Conservation (phyloP, 2,113 vertebrate species). For the Ctenomys sociabilis region DNA sequence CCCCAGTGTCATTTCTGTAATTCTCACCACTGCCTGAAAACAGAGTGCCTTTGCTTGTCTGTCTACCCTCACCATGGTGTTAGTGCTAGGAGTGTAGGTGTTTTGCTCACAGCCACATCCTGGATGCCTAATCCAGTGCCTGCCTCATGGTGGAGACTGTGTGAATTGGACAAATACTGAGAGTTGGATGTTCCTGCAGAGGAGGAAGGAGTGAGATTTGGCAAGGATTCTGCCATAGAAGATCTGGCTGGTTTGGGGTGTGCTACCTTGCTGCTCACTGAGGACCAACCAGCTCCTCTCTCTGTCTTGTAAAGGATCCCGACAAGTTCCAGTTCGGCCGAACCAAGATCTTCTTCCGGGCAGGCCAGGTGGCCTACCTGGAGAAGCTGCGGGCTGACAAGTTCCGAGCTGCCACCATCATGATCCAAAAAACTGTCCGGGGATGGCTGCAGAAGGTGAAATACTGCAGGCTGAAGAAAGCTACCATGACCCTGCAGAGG, state of each 20-base stretch:
- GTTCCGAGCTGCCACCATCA: conserved; percentile 95
- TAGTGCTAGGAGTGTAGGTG: neutral
- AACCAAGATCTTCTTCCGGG: conserved; percentile 98
- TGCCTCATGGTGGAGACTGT: neutral
- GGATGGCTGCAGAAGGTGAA: conserved; percentile 94
- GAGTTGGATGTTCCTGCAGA: neutral
- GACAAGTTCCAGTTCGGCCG: conserved; percentile 98
- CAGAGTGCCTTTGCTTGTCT: neutral
- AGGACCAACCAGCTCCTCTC: conserved; percentile 41
- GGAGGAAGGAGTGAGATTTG: fast-evolving
- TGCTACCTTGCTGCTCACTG: neutral
- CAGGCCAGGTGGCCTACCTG: conserved; percentile 97
- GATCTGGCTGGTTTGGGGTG: fast-evolving
- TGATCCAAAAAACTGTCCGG: conserved; percentile 95
- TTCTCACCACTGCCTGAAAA: neutral
- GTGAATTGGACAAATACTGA: neutral
- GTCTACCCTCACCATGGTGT: neutral
- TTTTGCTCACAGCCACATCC: neutral
- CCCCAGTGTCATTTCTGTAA: neutral
- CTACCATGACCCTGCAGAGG: conserved; percentile 89
- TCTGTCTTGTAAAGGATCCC: conserved; percentile 87
- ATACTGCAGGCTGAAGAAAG: conserved; percentile 87
- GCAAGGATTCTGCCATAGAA: neutral
- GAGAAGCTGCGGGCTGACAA: conserved; percentile 95
- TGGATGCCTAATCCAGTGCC: neutral